Evolutionary conservation across 2,113 vertebrate species (phyloP).

Genomic region (Turnix velox): DNA sequence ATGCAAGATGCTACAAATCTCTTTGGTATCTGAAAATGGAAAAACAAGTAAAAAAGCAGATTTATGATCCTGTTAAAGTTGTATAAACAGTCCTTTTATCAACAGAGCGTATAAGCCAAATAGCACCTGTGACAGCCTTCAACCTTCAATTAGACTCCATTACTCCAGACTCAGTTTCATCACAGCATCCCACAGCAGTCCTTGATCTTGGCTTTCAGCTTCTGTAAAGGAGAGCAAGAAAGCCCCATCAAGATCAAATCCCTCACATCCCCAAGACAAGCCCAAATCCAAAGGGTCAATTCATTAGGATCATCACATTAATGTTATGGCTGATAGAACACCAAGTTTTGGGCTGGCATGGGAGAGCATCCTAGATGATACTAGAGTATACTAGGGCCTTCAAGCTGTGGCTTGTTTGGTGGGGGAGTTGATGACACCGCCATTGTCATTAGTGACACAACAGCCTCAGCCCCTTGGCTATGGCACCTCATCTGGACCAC

Average conservation of each 20-base stretch:
- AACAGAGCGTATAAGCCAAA: not conserved
- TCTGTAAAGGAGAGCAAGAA: not conserved
- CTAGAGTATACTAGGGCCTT: no score
- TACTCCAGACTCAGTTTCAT: not conserved
- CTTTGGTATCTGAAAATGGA: not conserved
- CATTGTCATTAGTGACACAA: not conserved
- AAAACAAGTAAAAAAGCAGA: not conserved
- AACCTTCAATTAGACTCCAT: not conserved
- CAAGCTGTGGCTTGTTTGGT: not conserved
- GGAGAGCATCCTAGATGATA: not conserved
- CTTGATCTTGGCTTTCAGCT: not conserved
- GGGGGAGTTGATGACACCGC: not conserved
- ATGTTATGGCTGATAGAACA: not conserved
- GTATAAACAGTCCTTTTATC: not conserved
- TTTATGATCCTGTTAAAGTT: not conserved
- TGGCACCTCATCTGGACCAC: accelerated
- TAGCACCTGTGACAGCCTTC: not conserved
- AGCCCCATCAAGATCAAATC: not conserved
- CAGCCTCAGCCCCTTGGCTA: not conserved
- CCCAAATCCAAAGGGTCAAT: not conserved
- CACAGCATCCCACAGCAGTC: not conserved
- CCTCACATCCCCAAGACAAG: not conserved
- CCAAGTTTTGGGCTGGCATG: not conserved
- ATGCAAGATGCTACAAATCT: not conserved
- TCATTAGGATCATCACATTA: not conserved